Conservation (phyloP, 64 coral and sea anemone genomes). For the Platygyra sinensis region DNA sequence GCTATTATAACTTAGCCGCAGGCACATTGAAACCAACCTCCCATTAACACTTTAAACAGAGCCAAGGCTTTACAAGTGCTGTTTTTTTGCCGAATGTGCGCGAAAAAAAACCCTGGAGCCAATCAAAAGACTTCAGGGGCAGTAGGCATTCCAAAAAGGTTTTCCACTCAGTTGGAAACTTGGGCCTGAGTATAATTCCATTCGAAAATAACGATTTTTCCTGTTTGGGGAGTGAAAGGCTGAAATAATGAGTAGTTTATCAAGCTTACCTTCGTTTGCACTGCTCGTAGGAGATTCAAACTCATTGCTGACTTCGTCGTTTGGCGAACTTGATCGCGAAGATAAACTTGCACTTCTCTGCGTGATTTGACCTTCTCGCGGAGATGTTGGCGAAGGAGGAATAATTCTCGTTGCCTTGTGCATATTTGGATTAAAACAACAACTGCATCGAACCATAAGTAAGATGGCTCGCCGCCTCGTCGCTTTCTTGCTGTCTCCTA, state of each 20-base stretch:
- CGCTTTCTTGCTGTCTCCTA: slow-evolving; percentile 76
- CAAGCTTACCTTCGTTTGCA: slow-evolving; percentile 17
- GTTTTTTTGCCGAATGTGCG: background rate
- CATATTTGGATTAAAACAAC: slow-evolving; percentile 17
- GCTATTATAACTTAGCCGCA: too few species aligned
- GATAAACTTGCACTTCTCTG: slow-evolving; percentile 19
- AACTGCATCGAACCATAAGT: slow-evolving; percentile 12
- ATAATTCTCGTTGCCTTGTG: slow-evolving; percentile 15
- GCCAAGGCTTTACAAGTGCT: background rate
- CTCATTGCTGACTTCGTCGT: background rate
- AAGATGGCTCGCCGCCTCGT: slow-evolving; percentile 22
- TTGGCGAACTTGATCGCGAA: slow-evolving; percentile 36
- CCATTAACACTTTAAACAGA: background rate
- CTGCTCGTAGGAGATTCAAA: slow-evolving; percentile 22
- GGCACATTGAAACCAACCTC: too few species aligned
- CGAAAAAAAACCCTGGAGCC: background rate
- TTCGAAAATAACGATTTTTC: background rate
- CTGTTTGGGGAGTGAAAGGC: background rate
- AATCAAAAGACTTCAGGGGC: background rate
- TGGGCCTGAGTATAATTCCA: background rate
- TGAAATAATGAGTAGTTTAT: background rate
- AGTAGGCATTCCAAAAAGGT: background rate
- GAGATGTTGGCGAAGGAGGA: slow-evolving; percentile 32
- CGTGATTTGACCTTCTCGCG: slow-evolving; percentile 12
- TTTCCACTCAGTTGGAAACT: background rate